These are phyloP conservation scores for Chaetogeoica ovagalla DNA, from an alignment of 2,888 invertebrate species.

Conservation along the genomic window DNA sequence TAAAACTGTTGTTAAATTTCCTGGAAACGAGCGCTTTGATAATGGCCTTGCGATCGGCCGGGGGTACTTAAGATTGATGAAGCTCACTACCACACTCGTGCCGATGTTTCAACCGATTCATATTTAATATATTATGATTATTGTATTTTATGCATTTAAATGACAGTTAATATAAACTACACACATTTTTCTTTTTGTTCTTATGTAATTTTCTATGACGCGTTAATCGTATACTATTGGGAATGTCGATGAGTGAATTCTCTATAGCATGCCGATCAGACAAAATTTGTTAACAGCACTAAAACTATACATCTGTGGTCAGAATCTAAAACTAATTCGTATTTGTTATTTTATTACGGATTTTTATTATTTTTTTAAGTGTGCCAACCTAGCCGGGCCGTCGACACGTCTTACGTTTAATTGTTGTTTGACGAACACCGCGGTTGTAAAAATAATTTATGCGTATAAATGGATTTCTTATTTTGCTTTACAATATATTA, in stretches of 20 bases:
- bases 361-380: too few relatives aligned
- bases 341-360: too few relatives aligned
- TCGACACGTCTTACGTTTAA: neutral
- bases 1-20: slow-evolving; percentile 51
- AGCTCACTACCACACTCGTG: slow-evolving; percentile 9
- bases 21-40: slow-evolving; percentile 33
- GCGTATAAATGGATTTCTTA: neutral
- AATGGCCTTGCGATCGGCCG: slow-evolving; percentile 2
- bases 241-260: too few relatives aligned
- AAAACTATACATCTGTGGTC: too few relatives aligned
- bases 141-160: too few relatives aligned
- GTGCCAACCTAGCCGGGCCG: neutral
- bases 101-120: slow-evolving; percentile 20
- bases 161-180: too few relatives aligned
- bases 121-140: too few relatives aligned
- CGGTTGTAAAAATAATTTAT: neutral
- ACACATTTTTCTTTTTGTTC: too few relatives aligned
- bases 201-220: neutral
- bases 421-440: neutral
- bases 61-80: slow-evolving; percentile 38
- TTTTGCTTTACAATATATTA: neutral
- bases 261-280: too few relatives aligned
- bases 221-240: too few relatives aligned
- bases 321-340: too few relatives aligned
- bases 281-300: too few relatives aligned